Base-by-base conservation (phyloP, 2,113 vertebrate genomes). In the Arothron firmamentum region DNA sequence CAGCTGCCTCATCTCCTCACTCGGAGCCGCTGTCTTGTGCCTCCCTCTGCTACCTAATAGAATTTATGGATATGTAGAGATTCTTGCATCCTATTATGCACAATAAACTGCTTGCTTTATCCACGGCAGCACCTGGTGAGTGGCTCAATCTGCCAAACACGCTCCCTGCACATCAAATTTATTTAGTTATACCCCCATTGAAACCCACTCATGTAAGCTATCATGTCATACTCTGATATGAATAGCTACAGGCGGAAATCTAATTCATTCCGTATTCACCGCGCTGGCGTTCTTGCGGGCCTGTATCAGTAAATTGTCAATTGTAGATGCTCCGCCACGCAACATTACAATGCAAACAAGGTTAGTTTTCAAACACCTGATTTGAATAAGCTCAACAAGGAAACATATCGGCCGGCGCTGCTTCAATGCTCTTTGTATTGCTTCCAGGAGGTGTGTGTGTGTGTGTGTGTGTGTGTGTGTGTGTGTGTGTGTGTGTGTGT, bases 321-420 rank as follows among this genome's bases (percentile, higher is more conserved):
- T 87, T 85, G 87, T 71, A 53, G 81, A 84, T 79, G 80, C 82
- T 74, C 82, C 52, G 77, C 83, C 74, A 82, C 74, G 78, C 75
- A 55, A 74, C 85, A 85, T 90, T 90, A 91, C 91, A 90, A 92
- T 92, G 91, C 91, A 92, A 92, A 90, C 91, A 92, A 91, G 90
- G 90, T 87, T 89, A 85, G 88, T 90, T 92, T 90, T 92, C 91
- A 89, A 91, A 92, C 89, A 86, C 79, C 89, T 90, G 87, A 92
- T 92, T 92, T 92, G 85, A 92, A 92, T 92, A 92, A 88, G 81
- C 87, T 87, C 87, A 88, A 88, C 87, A 88, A 82, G 84, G 80
- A 82, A 80, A 90, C 81, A 85, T 84, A 87, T 87, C 78, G 75
- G 79, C 57, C 62, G 45, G 76, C 19, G 54, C 77, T 75, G 86